Conservation (phyloP, 1,140 invertebrate genomes). For the Geopemphigus sp. region DNA sequence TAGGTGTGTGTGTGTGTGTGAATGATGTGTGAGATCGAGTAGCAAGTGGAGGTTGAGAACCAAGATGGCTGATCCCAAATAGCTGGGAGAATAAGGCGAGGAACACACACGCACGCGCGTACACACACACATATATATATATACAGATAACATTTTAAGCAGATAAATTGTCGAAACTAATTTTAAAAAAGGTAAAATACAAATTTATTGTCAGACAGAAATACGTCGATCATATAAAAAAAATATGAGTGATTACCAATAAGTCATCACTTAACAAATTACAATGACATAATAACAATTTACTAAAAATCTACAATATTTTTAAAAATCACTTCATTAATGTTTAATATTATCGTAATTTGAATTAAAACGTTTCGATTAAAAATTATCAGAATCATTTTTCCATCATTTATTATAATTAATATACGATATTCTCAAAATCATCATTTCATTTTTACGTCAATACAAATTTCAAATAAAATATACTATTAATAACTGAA, state of each 20-base stretch:
- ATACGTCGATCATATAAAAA: constrained; percentile 27
- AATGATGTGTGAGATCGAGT: too few species aligned
- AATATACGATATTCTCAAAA: constrained; percentile 26
- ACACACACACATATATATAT: too few species aligned
- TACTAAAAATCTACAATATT: not conserved
- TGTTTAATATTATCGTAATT: too few species aligned
- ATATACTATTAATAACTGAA: too few species aligned
- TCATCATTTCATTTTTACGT: not conserved
- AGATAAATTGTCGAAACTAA: too few species aligned
- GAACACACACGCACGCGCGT: too few species aligned
- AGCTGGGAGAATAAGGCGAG: too few species aligned
- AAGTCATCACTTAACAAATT: constrained; percentile 30
- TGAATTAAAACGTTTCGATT: not conserved
- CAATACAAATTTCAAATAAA: too few species aligned
- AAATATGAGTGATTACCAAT: constrained; percentile 39
- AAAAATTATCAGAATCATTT: not conserved
- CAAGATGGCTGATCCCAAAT: too few species aligned
- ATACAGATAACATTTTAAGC: not conserved
- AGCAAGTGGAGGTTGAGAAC: too few species aligned
- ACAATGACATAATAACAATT: not conserved
- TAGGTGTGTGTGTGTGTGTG: too few species aligned
- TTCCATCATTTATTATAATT: constrained; percentile 4
- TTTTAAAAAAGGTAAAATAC: too few species aligned
- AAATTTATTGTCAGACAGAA: constrained; percentile 17
- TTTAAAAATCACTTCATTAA: not conserved